Evolutionary conservation across 1,140 invertebrate species (phyloP), one percentile per base, ranked within the genome.

Genomic region (Araneus ventricosus): DNA sequence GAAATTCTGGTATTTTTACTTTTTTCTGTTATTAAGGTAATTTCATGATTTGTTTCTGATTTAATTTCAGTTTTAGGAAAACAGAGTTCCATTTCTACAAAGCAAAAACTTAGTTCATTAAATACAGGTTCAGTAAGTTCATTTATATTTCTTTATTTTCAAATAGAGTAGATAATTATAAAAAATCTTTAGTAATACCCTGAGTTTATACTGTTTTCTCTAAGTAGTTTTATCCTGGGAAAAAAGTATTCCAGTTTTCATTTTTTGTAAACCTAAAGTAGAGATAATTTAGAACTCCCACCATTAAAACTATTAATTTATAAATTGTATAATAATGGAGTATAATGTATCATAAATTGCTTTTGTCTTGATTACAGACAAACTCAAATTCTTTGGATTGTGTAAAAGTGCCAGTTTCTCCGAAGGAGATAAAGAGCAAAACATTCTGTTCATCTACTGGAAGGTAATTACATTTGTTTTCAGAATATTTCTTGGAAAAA

Each of bases 341-440:
- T 45, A 10, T 45, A 45, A 45, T 52, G 2, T 14, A 14, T 2
- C 2, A 37, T 20, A 22, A 75, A 5, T 34, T 75, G 10, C 4
- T 75, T 75, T 75, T 20, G 24, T 37, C 4, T 45, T 45, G 27
- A n/a, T 84, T 84, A n/a, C n/a, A 45, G 39, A 17, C 39, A 84
- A 45, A 24, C 7, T 45, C 41, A 10, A 39, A 52, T n/a, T n/a
- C 24, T 45, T 52, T 88, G 37, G 5, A 67, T n/a, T 67, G 37
- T 88, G 24, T 88, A 5, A 63, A 70, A 67, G 61, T 88, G 6
- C 61, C 86, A 41, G 37, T 88, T 70, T 67, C 59, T 39, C 24
- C 61, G n/a, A 39, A 39, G 22, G 86, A 88, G 8, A 61, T 88
- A 30, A 88, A 88, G 41, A 70, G 37, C 17, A 88, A 88, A 52